Base-by-base conservation (phyloP, 1,140 invertebrate species). In the Trachymyrmex septentrionalis region DNA sequence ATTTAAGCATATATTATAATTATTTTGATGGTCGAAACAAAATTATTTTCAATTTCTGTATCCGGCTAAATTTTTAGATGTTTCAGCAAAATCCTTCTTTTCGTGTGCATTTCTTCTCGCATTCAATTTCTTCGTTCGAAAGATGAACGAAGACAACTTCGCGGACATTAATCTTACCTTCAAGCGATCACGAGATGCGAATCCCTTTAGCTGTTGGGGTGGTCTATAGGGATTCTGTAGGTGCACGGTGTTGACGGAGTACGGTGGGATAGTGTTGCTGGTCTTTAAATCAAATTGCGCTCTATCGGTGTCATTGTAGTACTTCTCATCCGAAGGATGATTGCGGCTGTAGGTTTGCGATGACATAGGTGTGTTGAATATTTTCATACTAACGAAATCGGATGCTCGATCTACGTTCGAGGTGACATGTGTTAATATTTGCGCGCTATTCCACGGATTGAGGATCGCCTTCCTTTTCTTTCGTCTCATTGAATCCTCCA, bases 151-250 rank as follows among this genome's bases (percentile, higher is more conserved):
- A 44, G 1, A 10, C 10, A 3, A 72, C 80, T 86, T 87, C 48
- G 64, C 30, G 44, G 76, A 82, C 0, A 14, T 48, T 48, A 72
- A 76, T 48, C 88, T 57, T 57, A 92, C 85, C 86, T 91, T 92
- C 1, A 86, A 73, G 57, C 76, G 67, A 50, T 89, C 88, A 48
- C n/a, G 85, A 1, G 53, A 34, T 1, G 80, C 57, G 61, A 86
- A 93, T 57, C 88, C 92, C 21, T 93, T 92, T 44, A 93, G 64
- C 48, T 57, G 85, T 64, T 88, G 85, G 6, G 88, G 72, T 7
- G 77, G 53, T 53, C 71, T 92, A 55, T 93, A 93, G 21, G 88
- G 90, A 89, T 92, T 91, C 67, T 93, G 92, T n/a, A 93, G 71
- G 30, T 94, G 91, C 19, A 93, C 57, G 0, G 91, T 90, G 53